A percentile compares a stretch with the other conserved stretches of the same genome.
These are phyloP conservation scores for Machimus rusticus DNA, from an alignment of 2,888 invertebrate species.

Conservation along the genomic window DNA sequence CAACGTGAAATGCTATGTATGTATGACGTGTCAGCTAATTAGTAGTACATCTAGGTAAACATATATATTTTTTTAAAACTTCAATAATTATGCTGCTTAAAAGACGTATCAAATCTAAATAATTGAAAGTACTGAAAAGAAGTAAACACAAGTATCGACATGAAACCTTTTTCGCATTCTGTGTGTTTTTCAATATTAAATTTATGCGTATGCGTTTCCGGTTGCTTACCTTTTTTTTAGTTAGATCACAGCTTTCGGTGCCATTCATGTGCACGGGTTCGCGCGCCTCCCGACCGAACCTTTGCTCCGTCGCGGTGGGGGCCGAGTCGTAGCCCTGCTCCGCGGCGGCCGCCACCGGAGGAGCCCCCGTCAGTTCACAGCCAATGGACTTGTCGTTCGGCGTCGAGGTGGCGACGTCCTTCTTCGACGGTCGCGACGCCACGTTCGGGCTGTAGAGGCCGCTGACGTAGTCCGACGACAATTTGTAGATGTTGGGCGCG, in stretches of 20 bases:
- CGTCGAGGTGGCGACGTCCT: slow-evolving; percentile 63
- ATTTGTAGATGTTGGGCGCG: slow-evolving; percentile 58
- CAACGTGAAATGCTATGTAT: no score
- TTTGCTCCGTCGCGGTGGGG: background rate
- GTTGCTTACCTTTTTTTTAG: slow-evolving; percentile 64
- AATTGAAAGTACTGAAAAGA: no score
- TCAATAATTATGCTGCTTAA: no score
- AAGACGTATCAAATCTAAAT: no score
- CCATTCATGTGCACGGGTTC: slow-evolving; percentile 51
- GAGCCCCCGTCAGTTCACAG: slow-evolving; percentile 45
- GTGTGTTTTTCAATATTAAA: no score
- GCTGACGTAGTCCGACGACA: slow-evolving; percentile 59
- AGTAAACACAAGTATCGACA: no score
- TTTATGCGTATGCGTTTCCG: background rate
- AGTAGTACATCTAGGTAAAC: no score
- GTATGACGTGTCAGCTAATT: no score
- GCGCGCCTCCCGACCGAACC: background rate
- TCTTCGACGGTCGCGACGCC: slow-evolving; percentile 57
- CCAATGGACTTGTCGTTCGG: slow-evolving; percentile 48
- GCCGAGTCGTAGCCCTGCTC: slow-evolving; percentile 35
- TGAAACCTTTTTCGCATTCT: no score
- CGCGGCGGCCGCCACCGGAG: slow-evolving; percentile 38
- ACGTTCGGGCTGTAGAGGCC: slow-evolving; percentile 62
- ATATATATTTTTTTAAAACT: no score
- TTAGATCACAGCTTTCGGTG: slow-evolving; percentile 70